Base-by-base conservation (phyloP, 2,113 vertebrate genomes). In the Labeo rohita region DNA sequence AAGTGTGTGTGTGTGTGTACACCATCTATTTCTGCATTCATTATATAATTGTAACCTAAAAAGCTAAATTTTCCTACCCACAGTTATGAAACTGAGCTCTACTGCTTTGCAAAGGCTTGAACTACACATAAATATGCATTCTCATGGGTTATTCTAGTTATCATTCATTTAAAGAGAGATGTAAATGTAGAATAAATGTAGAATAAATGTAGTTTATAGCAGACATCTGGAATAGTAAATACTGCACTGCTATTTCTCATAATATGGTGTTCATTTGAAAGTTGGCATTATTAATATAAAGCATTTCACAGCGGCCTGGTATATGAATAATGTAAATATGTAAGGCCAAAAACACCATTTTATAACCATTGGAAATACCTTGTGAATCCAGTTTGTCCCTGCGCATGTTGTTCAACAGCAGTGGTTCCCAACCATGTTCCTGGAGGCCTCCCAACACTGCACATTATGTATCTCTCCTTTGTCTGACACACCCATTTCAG, bases 41-140 rank as follows among this genome's bases (percentile, higher is more conserved):
- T 21, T 21, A 21, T 85, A 34, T 77, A 10, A 63, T 34, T 59
- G 13, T 49, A 47, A 43, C 7, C 54, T n/a, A n/a, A 56, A n/a
- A 21, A 80, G n/a, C 3, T 47, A 28, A 49, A 80, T 10, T 2
- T 49, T 49, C 43, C n/a, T 80, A 65, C 12, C n/a, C n/a, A 15
- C 2, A 28, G 34, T 12, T 34, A 73, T 18, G 39, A n/a, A 61
- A 77, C 70, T 86, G 82, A 81, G 77, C 18, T 89, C 23, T 76
- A 66, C 65, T 76, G 63, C 39, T 77, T 56, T 76, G 59, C 88
- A 76, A 87, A 87, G 77, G 43, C 79, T 66, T 65, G 28, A 49
- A 49, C 84, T 80, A 63, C 81, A 68, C 13, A 80, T 47, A 52
- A 23, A 81, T 50, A 83, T 54, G 70, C 70, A 86, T 28, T 49